phyloP scores from a whole-genome alignment of 53 echinoderm and acorn worm species.

The Zoroaster sp. region DNA sequence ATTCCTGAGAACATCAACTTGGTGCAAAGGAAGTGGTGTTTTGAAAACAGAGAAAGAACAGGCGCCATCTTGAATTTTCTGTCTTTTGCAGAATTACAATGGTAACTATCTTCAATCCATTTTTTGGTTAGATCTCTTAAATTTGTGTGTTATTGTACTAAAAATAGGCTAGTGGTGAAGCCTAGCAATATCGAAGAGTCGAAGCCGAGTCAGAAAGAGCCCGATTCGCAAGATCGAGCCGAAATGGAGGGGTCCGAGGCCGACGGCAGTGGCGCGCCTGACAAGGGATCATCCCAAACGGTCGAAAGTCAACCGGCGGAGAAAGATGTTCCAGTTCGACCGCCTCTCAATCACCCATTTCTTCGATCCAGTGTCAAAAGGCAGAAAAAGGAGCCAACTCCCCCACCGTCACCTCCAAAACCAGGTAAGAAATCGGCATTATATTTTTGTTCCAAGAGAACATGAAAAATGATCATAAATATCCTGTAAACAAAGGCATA shows the following conservation, averaged over 20 bases:
- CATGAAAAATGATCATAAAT: no score
- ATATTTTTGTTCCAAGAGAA: not conserved
- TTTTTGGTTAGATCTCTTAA: not conserved
- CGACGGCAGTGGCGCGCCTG: not conserved
- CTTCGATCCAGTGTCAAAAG: conserved; percentile 71
- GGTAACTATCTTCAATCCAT: not conserved
- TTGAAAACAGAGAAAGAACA: not conserved
- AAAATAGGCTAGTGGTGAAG: conserved; percentile 10
- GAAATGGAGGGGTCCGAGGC: conserved; percentile 10
- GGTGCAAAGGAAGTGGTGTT: conserved; percentile 5
- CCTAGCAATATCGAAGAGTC: not conserved
- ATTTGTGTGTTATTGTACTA: not conserved
- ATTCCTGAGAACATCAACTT: not conserved
- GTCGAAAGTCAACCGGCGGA: not conserved
- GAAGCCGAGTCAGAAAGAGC: not conserved
- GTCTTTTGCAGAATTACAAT: not conserved
- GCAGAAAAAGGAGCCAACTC: conserved; percentile 65
- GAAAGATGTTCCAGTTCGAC: not conserved
- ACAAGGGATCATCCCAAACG: conserved; percentile 6
- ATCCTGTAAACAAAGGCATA: not conserved
- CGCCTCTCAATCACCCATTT: conserved; percentile 57
- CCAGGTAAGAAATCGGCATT: not conserved
- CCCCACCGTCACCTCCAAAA: conserved; percentile 65
- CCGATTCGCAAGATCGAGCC: conserved; percentile 6
- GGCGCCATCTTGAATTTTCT: conserved; percentile 78